These are phyloP conservation scores for Bombus balteatus DNA, from an alignment of 1,140 invertebrate species.

Conservation along the genomic window DNA sequence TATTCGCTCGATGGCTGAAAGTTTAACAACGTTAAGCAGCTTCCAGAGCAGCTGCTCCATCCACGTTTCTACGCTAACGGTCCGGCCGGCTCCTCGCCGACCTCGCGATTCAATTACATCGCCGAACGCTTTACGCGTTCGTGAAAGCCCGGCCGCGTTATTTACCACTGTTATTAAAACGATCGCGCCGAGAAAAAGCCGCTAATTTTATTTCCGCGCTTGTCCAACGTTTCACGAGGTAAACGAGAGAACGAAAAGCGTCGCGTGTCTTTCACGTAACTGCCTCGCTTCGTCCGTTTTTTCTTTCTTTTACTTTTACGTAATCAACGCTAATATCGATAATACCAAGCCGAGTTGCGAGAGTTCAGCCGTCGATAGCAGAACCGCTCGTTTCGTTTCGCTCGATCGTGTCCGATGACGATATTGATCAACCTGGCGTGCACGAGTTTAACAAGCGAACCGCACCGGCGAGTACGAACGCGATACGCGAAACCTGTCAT, in stretches of 20 bases:
- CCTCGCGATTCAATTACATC: background rate
- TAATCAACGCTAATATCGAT: background rate
- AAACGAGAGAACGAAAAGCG: background rate
- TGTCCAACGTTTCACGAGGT: background rate
- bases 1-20: background rate
- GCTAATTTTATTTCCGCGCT: background rate
- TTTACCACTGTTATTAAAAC: background rate
- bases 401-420: constrained; percentile 5
- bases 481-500: background rate
- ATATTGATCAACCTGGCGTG: constrained; percentile 13
- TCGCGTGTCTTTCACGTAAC: background rate
- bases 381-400: constrained; percentile 6
- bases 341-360: background rate
- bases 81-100: background rate
- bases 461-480: too few species aligned
- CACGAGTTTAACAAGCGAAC: background rate
- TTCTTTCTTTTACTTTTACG: background rate
- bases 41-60: background rate
- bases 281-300: background rate
- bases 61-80: background rate
- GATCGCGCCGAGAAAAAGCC: background rate
- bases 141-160: background rate
- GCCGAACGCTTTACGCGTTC: background rate
- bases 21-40: background rate
- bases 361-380: constrained; percentile 11